Conservation (phyloP, 1,140 invertebrate genomes). For the Atta texana region DNA sequence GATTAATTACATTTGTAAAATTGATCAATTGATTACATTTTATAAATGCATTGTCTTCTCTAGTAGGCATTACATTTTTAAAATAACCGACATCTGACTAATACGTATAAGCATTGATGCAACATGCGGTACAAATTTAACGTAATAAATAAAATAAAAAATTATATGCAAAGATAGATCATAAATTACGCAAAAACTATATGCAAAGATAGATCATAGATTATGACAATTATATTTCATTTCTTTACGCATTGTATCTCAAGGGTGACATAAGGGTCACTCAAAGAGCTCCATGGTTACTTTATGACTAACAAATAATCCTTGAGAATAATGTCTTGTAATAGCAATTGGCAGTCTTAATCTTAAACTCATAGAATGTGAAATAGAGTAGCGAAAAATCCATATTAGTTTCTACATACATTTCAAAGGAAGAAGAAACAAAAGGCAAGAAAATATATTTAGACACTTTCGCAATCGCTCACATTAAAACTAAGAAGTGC, state of each 20-base stretch:
- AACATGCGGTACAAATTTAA: too few relatives aligned
- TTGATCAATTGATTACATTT: too few relatives aligned
- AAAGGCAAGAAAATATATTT: neutral
- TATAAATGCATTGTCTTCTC: too few relatives aligned
- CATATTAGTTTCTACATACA: neutral
- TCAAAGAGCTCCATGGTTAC: neutral
- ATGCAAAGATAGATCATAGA: neutral
- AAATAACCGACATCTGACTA: too few relatives aligned
- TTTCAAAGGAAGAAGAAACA: neutral
- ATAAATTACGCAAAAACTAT: too few relatives aligned
- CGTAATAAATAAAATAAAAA: too few relatives aligned
- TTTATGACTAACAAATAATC: neutral
- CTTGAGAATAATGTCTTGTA: neutral
- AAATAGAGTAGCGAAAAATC: neutral
- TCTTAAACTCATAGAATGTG: neutral
- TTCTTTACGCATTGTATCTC: neutral
- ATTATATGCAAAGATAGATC: too few relatives aligned
- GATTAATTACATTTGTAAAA: too few relatives aligned
- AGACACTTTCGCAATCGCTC: neutral
- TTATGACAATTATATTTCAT: neutral
- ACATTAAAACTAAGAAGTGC: neutral
- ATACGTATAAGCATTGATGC: too few relatives aligned
- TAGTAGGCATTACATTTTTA: too few relatives aligned
- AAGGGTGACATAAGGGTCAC: neutral
- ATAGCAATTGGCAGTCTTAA: neutral